Evolutionary conservation across 2,113 vertebrate genomes (phyloP).

Genomic region (Elephantulus edwardii): DNA sequence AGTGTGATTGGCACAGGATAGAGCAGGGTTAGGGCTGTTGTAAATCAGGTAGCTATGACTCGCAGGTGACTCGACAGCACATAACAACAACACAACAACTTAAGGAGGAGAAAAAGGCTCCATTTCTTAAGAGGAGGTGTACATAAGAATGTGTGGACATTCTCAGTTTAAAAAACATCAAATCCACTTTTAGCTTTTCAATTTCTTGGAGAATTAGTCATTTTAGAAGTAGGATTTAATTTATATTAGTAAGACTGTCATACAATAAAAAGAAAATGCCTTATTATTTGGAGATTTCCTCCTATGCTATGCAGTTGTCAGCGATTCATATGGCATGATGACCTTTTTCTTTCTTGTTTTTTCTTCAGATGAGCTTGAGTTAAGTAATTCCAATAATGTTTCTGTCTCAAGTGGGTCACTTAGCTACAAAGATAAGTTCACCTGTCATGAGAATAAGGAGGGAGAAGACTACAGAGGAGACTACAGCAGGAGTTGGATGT

Average conservation of each 20-base stretch:
- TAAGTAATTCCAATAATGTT: constrained; percentile 32
- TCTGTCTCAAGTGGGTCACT: constrained; percentile 51
- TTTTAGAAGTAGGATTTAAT: constrained; percentile 47
- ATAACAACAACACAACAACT: too few species aligned
- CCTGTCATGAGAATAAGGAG: constrained; percentile 1
- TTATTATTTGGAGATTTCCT: not conserved
- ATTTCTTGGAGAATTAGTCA: not conserved
- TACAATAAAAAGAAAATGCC: not conserved
- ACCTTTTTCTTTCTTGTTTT: constrained; percentile 39
- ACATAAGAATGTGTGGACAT: not conserved
- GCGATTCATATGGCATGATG: not conserved
- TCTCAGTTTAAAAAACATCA: not conserved
- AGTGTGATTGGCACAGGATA: too few species aligned
- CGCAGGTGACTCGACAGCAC: too few species aligned
- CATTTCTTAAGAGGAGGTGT: not conserved
- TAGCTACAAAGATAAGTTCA: constrained; percentile 31
- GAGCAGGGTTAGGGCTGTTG: too few species aligned
- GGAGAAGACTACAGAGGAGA: not conserved
- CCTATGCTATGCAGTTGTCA: not conserved
- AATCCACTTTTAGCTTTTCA: not conserved
- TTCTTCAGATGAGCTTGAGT: constrained; percentile 52
- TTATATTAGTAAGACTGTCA: constrained; percentile 21
- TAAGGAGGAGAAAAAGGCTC: not conserved
- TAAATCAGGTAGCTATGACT: too few species aligned
- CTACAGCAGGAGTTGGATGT: not conserved